Evolutionary conservation across 2,797 vertebrate species (phyloP).

Genomic region (Chrosomus eos): DNA sequence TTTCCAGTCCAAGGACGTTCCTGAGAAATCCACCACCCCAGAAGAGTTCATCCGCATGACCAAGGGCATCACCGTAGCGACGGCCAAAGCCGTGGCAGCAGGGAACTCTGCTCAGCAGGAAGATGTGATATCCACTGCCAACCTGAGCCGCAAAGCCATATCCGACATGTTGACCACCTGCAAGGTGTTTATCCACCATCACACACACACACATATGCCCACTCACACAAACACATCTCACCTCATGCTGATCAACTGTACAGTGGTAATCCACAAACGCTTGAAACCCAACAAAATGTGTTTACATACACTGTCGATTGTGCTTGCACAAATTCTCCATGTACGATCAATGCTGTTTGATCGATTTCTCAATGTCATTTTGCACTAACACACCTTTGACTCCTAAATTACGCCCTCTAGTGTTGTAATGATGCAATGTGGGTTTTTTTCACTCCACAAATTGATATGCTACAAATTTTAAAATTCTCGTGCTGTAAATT

Average conservation of each 20-base stretch:
- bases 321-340: not conserved
- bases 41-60: constrained; percentile 98
- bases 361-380: constrained; percentile 45
- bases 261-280: not conserved
- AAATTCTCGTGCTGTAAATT: not conserved
- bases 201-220: constrained; percentile 49
- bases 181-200: constrained; percentile 85
- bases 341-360: not conserved
- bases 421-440: not conserved
- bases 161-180: constrained; percentile 94
- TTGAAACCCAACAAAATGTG: not conserved
- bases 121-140: constrained; percentile 95
- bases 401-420: constrained; percentile 22
- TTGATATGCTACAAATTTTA: not conserved
- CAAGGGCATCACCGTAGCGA: constrained; percentile 97
- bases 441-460: not conserved
- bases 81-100: constrained; percentile 96
- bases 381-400: constrained; percentile 17
- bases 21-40: constrained; percentile 90
- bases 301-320: not conserved
- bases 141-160: constrained; percentile 97
- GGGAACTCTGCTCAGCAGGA: constrained; percentile 97
- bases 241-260: constrained; percentile 5
- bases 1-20: constrained; percentile 91
- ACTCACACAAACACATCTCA: constrained; percentile 8